Conservation (phyloP, 2,113 vertebrate species). For the Nesogale talazaci region DNA sequence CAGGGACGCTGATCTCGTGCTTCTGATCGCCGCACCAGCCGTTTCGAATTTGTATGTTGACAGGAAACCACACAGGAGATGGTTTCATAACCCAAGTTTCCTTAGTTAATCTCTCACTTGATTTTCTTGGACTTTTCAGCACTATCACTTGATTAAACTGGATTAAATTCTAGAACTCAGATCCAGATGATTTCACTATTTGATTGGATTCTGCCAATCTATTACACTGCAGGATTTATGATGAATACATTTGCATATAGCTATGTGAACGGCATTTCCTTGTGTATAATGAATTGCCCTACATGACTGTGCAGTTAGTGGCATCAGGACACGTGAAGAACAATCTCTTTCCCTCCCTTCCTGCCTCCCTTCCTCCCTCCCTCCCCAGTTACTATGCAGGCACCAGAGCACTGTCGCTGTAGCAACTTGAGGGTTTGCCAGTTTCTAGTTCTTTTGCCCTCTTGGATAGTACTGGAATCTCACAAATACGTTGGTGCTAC, state of each 20-base stretch:
- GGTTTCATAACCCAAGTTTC: not conserved
- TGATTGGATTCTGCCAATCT: not conserved
- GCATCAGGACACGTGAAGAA: not conserved
- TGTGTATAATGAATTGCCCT: not conserved
- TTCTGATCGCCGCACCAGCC: not conserved
- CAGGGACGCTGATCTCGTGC: not conserved
- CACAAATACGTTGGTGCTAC: not conserved
- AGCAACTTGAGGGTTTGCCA: not conserved
- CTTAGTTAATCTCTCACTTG: not conserved
- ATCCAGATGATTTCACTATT: not conserved
- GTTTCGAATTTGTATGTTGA: not conserved
- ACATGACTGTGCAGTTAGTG: not conserved
- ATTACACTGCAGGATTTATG: not conserved
- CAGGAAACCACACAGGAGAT: not conserved
- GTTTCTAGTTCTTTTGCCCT: not conserved
- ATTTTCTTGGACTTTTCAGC: not conserved
- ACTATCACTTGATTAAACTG: conserved; percentile 15
- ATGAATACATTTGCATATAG: not conserved
- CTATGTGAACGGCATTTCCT: not conserved
- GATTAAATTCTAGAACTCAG: not conserved
- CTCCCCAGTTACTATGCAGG: too few species aligned
- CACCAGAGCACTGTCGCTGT: not conserved
- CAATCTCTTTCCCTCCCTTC: not conserved
- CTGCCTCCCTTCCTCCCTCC: too few species aligned
- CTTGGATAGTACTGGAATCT: not conserved